These are phyloP conservation scores for Macroramphosus scolopax DNA, from an alignment of 2,797 vertebrate genomes.

Conservation along the genomic window DNA sequence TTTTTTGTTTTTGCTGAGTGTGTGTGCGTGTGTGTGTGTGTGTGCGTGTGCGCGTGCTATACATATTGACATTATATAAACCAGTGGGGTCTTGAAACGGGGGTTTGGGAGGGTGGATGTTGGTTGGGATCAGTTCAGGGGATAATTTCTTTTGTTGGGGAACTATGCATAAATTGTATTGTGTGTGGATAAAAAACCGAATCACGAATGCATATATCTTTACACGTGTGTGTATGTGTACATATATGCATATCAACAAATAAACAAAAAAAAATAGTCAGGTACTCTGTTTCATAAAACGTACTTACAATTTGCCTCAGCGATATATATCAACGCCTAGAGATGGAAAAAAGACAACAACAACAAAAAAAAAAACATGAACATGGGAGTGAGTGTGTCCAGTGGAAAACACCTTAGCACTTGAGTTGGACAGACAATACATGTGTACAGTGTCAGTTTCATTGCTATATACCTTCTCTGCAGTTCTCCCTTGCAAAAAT, in stretches of 20 bases:
- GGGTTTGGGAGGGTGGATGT: conserved; percentile 61
- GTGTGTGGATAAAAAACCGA: conserved; percentile 86
- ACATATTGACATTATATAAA: conserved; percentile 90
- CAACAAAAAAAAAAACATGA: conserved; percentile 52
- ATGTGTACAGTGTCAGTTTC: conserved; percentile 96
- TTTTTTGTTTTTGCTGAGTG: conserved; percentile 92
- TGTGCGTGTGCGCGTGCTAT: conserved; percentile 93
- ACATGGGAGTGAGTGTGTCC: conserved; percentile 75
- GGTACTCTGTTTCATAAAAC: conserved; percentile 84
- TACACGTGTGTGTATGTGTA: conserved; percentile 74
- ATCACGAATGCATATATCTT: conserved; percentile 78
- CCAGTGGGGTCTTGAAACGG: conserved; percentile 64
- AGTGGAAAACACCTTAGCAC: conserved; percentile 86
- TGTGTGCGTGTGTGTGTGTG: conserved; percentile 68
- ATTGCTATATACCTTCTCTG: conserved; percentile 95
- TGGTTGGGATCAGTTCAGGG: conserved; percentile 56
- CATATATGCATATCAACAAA: conserved; percentile 80
- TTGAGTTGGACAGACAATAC: conserved; percentile 92
- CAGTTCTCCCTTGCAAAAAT: conserved; percentile 98
- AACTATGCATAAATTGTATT: conserved; percentile 97
- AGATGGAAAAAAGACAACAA: conserved; percentile 42
- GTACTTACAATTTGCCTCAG: conserved; percentile 97
- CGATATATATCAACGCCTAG: conserved; percentile 82
- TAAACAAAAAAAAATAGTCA: conserved; percentile 79
- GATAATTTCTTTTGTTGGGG: conserved; percentile 72